Evolutionary conservation across 2,888 invertebrate genomes (phyloP), one percentile per base, ranked within the genome.

Genomic region (Petrolisthes cinctipes): DNA sequence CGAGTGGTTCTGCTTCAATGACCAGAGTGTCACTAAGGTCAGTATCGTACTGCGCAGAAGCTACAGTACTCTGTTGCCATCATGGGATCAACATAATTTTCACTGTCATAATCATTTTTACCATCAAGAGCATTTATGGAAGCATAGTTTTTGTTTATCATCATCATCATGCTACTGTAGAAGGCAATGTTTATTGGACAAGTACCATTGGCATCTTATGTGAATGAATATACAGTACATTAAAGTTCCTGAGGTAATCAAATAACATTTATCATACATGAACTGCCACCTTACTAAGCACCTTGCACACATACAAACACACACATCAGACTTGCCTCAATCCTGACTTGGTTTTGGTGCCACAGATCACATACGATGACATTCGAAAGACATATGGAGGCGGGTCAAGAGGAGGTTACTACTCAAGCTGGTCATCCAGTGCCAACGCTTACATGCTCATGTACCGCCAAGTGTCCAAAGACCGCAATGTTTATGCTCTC

Each of bases 401-500:
- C 57, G 94, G 95, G 56, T 93, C 93, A 37, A 92, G 93, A 91
- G 75, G 87, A 89, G 94, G 95, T 17, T 95, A 95, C 92, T 96
- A 96, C 92, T 95, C 95, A 20, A 95, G 95, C 66, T 96, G 95
- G 92, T 95, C 95, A 91, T 95, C 96, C 85, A 97, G 96, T 92
- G 96, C 97, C 79, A 97, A 97, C 93, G 97, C 97, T 0, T 97
- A 97, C 92, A 97, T 97, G 97, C 94, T 97, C 86, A 97, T 97
- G 96, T 97, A 97, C 92, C 94, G 97, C 81, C 96, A 96, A 93
- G 95, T 95, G 79, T 95, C 96, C 92, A 93, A 94, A 80, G 93
- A 94, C 80, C 93, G 95, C 54, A 96, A 96, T 92, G 93, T 94
- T 88, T 92, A 94, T n/a, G 95, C 95, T 2, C 95, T 96, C 92